Evolutionary conservation across 2,113 vertebrate genomes (phyloP), one percentile per base, ranked within the genome.

Genomic region (Stegostoma tigrinum): DNA sequence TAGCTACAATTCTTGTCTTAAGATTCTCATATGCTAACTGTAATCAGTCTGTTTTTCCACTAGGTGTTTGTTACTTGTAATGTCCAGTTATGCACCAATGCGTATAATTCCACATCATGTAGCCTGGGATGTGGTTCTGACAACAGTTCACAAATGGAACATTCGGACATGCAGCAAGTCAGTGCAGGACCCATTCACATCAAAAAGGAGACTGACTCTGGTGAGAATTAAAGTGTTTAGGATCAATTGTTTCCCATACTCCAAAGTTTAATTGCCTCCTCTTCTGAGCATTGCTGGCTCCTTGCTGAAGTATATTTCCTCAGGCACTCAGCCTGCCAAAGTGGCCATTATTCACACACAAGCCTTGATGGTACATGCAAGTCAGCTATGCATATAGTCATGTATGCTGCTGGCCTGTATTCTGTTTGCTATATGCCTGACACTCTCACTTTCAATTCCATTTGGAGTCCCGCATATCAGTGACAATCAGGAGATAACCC

Each of bases 11-110:
- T 52, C 86, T 12, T 89, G 24, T 89, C 27, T 55, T 89, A 45
- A 21, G 21, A 45, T 48, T 87, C 23, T 87, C 23, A 27, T 4
- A 61, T 14, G 64, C 3, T 66, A 64, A 34, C 3, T 34, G 38
- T n/a, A 34, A 55, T 67, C 87, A 52, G 68, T 45, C n/a, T 95
- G 17, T 96, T 72, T 72, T 64, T 30, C 91, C 72, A 30, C n/a
- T 52, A 96, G 96, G 91, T 96, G 23, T 95, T 96, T 23, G 93
- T 96, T 93, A 96, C 96, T 78, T 96, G 96, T 67, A 91, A 96
- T 21, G 96, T 96, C 55, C 96, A 96, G 95, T 93, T 96, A 19
- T 96, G 96, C 21, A 67, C 52, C n/a, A 95, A 38, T 68, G 80
- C 89, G 6, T 95, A 85, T 83, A 94, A 94, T 8, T 96, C 95